Percentiles rank a stretch among this genome's conserved stretches.
phyloP scores from a whole-genome alignment of 2,797 vertebrate genomes.

The Paedocypris micromegethes region DNA sequence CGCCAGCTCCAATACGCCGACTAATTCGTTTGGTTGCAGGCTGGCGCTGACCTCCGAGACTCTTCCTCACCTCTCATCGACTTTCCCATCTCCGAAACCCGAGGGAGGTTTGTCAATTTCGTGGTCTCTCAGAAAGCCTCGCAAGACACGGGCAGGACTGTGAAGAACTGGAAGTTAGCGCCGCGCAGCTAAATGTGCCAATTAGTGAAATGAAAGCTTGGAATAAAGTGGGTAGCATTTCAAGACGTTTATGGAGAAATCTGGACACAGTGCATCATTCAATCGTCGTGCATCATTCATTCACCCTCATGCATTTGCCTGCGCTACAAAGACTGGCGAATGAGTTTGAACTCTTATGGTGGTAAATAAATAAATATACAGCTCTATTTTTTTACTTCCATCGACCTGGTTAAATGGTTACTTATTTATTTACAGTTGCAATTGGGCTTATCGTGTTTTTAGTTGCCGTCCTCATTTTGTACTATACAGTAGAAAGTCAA shows the following conservation, averaged over 20 bases:
- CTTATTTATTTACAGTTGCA: no score
- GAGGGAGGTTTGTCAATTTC: conserved; percentile 23
- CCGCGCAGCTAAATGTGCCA: conserved; percentile 23
- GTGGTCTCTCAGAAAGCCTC: conserved; percentile 28
- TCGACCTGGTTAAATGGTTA: no score
- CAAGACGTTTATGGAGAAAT: neutral
- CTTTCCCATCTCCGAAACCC: conserved; percentile 6
- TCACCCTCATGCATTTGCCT: no score
- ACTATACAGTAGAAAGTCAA: no score
- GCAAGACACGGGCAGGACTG: conserved; percentile 11
- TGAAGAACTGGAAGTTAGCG: conserved; percentile 20
- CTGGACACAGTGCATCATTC: no score
- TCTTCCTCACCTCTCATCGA: conserved; percentile 28
- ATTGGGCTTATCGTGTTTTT: no score
- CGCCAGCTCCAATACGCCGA: conserved; percentile 38
- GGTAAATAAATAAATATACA: no score
- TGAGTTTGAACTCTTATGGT: no score
- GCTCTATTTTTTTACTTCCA: no score
- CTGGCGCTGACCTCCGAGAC: conserved; percentile 38
- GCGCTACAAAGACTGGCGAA: no score
- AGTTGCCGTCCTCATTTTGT: no score
- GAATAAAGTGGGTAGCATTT: conserved; percentile 14
- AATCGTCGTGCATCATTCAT: no score
- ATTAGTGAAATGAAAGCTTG: conserved; percentile 27
- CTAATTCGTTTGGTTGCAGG: conserved; percentile 42